These are phyloP conservation scores for Halichoeres trimaculatus DNA, from an alignment of 2,113 vertebrate species.

Conservation along the genomic window DNA sequence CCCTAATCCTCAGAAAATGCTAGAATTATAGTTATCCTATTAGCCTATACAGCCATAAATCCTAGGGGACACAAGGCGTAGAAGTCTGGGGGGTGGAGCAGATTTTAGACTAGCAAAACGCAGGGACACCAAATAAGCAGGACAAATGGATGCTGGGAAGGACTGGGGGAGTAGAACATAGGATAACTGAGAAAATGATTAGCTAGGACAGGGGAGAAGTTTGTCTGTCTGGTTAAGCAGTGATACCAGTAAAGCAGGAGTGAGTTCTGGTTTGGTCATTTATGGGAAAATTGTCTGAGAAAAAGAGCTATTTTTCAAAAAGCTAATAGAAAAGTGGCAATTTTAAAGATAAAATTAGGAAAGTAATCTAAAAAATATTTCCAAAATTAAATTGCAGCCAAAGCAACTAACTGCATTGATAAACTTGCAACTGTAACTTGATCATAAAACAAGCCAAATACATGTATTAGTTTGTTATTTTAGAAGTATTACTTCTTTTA, in stretches of 20 bases:
- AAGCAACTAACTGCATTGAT: constrained; percentile 1
- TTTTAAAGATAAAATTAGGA: background rate
- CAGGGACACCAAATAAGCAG: constrained; percentile 71
- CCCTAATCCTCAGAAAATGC: background rate
- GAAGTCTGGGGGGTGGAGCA: constrained; percentile 26
- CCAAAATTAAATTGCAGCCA: background rate
- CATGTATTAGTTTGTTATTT: constrained; percentile 3
- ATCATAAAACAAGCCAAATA: constrained; percentile 3
- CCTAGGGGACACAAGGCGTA: constrained; percentile 18
- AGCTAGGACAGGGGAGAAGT: constrained; percentile 39
- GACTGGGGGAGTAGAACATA: constrained; percentile 43
- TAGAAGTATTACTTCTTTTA: background rate
- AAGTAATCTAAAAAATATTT: background rate
- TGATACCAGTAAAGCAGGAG: constrained; percentile 44
- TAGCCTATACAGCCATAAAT: background rate
- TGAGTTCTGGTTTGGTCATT: constrained; percentile 32
- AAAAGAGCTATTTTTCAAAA: constrained; percentile 3
- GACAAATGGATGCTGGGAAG: constrained; percentile 69
- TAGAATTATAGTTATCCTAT: background rate
- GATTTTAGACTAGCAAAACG: constrained; percentile 49
- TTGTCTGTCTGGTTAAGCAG: constrained; percentile 71
- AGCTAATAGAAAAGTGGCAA: background rate
- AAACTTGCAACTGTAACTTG: constrained; percentile 7
- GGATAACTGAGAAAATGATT: constrained; percentile 54
- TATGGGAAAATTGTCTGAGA: constrained; percentile 13